These are phyloP conservation scores for Phyllostomus discolor DNA, from an alignment of 2,113 vertebrate species.

Conservation along the genomic window DNA sequence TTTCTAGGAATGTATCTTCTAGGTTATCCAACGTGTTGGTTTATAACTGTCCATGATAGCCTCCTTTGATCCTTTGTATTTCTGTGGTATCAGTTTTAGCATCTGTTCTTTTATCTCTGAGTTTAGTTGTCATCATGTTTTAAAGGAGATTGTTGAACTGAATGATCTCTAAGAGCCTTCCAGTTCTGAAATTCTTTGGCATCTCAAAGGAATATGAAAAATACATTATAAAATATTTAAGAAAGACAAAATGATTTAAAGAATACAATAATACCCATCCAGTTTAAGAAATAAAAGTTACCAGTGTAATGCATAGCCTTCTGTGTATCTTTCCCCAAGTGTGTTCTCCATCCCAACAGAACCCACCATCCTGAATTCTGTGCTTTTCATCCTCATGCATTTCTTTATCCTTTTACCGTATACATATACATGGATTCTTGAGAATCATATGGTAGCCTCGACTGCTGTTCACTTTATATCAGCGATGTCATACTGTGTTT, in stretches of 20 bases:
- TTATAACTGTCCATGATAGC: background rate
- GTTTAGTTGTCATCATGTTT: background rate
- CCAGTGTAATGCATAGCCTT: background rate
- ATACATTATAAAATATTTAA: slow-evolving; percentile 19
- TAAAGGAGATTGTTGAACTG: background rate
- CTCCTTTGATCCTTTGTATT: background rate
- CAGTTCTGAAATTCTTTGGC: background rate
- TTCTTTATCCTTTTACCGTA: background rate
- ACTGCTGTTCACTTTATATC: background rate
- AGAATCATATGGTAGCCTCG: background rate
- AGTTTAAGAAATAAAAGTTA: background rate
- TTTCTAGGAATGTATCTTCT: background rate
- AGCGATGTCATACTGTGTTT: background rate
- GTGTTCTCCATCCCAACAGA: background rate
- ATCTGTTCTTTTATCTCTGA: background rate
- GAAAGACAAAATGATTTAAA: background rate
- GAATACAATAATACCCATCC: background rate
- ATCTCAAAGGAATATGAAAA: slow-evolving; percentile 2
- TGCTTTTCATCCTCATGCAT: background rate
- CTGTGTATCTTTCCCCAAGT: background rate
- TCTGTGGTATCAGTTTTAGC: background rate
- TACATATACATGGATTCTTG: background rate
- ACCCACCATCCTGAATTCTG: background rate
- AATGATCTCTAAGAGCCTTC: background rate
- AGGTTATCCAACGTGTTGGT: background rate